These are phyloP conservation scores for Threskiornis aethiopicus DNA, from an alignment of 2,797 vertebrate species.

Conservation along the genomic window DNA sequence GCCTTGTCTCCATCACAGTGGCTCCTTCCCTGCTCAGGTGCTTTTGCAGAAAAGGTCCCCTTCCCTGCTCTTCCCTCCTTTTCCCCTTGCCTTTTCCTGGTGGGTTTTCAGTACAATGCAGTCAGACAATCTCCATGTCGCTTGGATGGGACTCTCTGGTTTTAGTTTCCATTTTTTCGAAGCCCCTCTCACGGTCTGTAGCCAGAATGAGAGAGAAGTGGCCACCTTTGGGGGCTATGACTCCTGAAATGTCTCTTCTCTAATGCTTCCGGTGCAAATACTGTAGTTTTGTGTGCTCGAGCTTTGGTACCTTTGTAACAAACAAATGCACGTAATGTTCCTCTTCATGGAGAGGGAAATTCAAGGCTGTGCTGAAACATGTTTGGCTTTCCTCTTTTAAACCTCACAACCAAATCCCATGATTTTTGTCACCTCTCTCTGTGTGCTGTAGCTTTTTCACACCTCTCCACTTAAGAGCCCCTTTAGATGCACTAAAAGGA, in stretches of 20 bases:
- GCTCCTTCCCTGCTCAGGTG: background rate
- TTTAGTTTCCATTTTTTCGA: background rate
- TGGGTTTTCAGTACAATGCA: background rate
- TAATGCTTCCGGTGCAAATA: background rate
- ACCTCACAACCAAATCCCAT: background rate
- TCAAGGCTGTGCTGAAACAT: background rate
- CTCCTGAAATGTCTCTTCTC: background rate
- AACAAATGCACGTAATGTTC: accelerated
- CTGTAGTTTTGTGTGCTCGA: background rate
- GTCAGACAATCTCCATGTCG: background rate
- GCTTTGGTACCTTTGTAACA: background rate
- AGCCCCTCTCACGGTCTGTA: background rate
- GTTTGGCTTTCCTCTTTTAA: background rate
- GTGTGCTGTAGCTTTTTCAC: background rate
- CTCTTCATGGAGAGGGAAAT: background rate
- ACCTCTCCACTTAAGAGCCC: background rate
- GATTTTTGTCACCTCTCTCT: background rate
- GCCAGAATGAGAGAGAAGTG: background rate
- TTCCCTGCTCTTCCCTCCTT: background rate
- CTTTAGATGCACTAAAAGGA: background rate
- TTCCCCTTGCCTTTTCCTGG: background rate
- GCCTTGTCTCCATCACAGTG: background rate
- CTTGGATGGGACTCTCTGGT: background rate
- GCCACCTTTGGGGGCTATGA: background rate
- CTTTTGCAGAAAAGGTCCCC: background rate